Evolutionary conservation across 2,113 vertebrate genomes (phyloP), one percentile per base, ranked within the genome.

Genomic region (Dipodomys ordii): DNA sequence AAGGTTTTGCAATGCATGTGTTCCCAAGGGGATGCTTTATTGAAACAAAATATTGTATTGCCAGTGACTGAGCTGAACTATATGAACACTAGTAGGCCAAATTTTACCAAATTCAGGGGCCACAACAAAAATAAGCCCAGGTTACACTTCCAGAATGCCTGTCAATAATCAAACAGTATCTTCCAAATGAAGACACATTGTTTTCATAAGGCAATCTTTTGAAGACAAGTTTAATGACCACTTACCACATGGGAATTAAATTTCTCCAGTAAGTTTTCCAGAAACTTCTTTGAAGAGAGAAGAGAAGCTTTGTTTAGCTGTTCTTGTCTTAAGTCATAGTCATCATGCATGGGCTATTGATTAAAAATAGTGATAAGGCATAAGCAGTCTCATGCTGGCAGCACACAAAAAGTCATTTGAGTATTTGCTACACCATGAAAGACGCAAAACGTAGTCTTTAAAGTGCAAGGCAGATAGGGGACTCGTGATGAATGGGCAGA

Each of bases 231-330:
- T 91, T 93, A 90, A 88, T 74, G 77, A 73, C 25, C 64, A 97
- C 98, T 97, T 98, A 99, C 99, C 99, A 99, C 99, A 96, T 99
- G 99, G 80, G 98, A 99, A 98, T 99, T 99, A 98, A 99, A 99
- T 98, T 99, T 99, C 97, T 99, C 99, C 93, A 99, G 97, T 27
- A 99, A 98, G 97, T 99, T 99, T 98, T 99, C 99, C 97, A 99
- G 98, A 97, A 99, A 99, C 97, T 99, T 99, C 98, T 99, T 99
- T 44, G 99, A 99, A 95, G 99, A 99, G 39, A 99, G 98, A 97
- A 99, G 99, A 15, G 99, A 99, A 84, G 99, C 99, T 98, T 99
- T 99, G 98, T 99, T 99, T 97, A 99, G 92, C 95, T 99, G 99
- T 96, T 99, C 99, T 97, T 99, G 99, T 94, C 99, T 98, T 98